Base-by-base conservation (phyloP, 1,140 invertebrate genomes). In the Heliconius hermathena region DNA sequence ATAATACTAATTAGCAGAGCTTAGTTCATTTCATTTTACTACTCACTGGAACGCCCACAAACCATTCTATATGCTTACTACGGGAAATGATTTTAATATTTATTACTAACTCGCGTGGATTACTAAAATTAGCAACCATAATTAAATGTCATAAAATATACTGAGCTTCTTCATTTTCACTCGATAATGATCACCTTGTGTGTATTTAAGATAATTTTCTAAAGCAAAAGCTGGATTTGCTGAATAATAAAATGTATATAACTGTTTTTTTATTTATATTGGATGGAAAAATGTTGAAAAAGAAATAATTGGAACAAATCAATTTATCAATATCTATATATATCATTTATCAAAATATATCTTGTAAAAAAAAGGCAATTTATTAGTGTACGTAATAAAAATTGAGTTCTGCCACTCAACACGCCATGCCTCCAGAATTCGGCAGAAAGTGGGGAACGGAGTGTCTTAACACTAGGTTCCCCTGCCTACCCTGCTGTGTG, bases 21-120 rank as follows among this genome's bases (percentile, higher is more conserved):
- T 71, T 76, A 73, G 78, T 70, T 52, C 52, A 85, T 79, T 82
- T 81, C 26, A 79, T 82, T 85, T 83, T 82, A 85, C 71, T 75
- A 52, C 71, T 83, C 77, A 75, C 73, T 80, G 75, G 81, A 85
- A 85, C 73, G 75, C 71, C 79, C 76, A 78, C 84, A 80, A 81
- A 80, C 76, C 49, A 77, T 71, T 72, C 57, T 38, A 74, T 76
- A 76, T 79, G 77, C 79, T 82, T 81, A 84, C 83, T 85, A 78
- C 83, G 70, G 76, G 74, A 82, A 84, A 83, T 78, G 46, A 72
- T 76, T 77, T 46, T 70, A 76, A 72, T 29, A 66, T 80, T 75
- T 76, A 72, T 72, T 72, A 72, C 71, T 41, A 46, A 38, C 57
- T 41, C 57, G n/a, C 38, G 22, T n/a, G 29, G 9, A 76, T 76